These are phyloP conservation scores for Hirundo rustica DNA, from an alignment of 2,797 vertebrate genomes.

Conservation along the genomic window DNA sequence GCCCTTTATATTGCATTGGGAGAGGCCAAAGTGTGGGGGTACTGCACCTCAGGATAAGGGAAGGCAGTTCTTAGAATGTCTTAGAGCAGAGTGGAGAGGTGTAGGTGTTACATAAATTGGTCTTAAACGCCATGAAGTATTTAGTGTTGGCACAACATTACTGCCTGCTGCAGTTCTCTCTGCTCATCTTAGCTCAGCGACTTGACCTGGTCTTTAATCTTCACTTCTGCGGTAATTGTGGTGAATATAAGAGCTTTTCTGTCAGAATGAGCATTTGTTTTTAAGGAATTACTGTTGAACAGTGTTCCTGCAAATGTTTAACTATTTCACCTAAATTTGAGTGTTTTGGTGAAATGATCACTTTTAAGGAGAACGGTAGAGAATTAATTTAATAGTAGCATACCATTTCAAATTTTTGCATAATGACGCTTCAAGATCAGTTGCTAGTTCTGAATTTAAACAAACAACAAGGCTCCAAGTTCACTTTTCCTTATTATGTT, in stretches of 20 bases:
- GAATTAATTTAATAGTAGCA: not conserved
- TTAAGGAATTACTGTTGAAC: not conserved
- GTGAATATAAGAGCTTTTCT: not conserved
- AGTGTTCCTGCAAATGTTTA: not conserved
- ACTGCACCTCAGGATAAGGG: not conserved
- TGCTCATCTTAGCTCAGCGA: not conserved
- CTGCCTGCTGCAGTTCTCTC: not conserved
- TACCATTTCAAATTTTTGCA: not conserved
- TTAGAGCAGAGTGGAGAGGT: not conserved
- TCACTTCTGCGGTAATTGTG: not conserved
- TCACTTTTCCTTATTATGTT: not conserved
- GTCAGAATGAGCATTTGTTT: not conserved
- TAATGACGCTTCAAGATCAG: not conserved
- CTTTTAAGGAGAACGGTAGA: not conserved
- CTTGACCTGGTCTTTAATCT: not conserved
- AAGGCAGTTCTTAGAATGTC: not conserved
- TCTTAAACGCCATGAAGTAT: rapidly evolving
- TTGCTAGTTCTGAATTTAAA: not conserved
- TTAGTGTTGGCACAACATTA: not conserved
- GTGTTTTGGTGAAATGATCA: not conserved
- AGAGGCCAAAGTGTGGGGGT: not conserved
- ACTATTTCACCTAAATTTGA: not conserved
- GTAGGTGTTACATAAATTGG: not conserved
- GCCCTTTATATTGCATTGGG: not conserved
- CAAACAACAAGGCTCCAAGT: not conserved